These are phyloP conservation scores for Otocyon megalotis DNA, from an alignment of 2,113 vertebrate species.

Conservation along the genomic window DNA sequence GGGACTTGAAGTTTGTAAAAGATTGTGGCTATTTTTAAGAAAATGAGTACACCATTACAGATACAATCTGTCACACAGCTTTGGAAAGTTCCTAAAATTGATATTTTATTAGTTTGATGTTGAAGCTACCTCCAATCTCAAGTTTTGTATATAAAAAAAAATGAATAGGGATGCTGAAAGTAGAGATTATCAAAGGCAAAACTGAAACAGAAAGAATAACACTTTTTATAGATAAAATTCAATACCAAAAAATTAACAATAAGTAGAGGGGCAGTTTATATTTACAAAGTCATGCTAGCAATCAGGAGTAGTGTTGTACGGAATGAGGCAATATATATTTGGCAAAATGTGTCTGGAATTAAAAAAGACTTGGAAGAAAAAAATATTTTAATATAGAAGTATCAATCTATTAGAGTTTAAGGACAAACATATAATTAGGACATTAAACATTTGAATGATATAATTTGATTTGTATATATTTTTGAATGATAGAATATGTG, in stretches of 20 bases:
- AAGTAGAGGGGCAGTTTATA: background rate
- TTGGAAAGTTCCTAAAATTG: background rate
- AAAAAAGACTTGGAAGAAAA: background rate
- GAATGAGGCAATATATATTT: background rate
- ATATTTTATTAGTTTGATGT: slow-evolving; percentile 42
- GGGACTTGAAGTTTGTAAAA: background rate
- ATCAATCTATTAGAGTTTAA: background rate
- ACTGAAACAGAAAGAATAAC: background rate
- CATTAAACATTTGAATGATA: background rate
- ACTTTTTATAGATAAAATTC: background rate
- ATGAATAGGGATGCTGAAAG: background rate
- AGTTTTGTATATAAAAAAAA: slow-evolving; percentile 9
- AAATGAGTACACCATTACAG: slow-evolving; percentile 25
- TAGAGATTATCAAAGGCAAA: background rate
- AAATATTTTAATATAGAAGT: slow-evolving; percentile 17
- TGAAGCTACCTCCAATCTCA: background rate
- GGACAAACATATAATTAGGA: background rate
- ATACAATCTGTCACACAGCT: background rate
- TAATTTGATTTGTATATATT: background rate
- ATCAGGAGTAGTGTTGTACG: background rate
- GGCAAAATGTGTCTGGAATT: background rate
- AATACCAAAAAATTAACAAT: background rate
- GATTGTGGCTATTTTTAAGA: background rate
- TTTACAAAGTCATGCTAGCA: background rate
- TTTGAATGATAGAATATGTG: background rate